Evolutionary conservation across 2,113 vertebrate species (phyloP), one percentile per base, ranked within the genome.

Genomic region (Corythoichthys haematopterus): DNA sequence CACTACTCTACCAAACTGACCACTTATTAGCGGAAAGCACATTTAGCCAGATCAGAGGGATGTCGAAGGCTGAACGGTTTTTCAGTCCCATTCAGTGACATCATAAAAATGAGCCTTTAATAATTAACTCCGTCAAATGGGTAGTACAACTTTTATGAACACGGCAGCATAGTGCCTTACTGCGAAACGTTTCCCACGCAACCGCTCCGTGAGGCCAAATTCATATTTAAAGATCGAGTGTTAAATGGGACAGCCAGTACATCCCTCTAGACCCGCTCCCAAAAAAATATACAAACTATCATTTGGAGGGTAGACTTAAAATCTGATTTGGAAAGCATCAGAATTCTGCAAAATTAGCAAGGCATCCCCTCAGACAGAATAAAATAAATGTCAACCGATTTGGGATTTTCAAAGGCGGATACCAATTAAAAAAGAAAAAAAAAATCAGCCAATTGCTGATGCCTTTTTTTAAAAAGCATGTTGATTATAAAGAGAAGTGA

Each of bases 111-210:
- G 64, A 85, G 64, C 33, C 56, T 85, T 89, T 45, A 89, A 90
- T 86, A 77, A 89, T 89, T 85, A 81, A 88, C 70, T 81, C 59
- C 51, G 74, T 83, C 77, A 88, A 90, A 88, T 86, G 85, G 84
- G 80, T 85, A 71, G 82, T 89, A 84, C 84, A 89, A 86, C 70
- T 88, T 89, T 89, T 72, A 89, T 87, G 87, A 88, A 84, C 75
- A 71, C 63, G 56, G 81, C 76, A 52, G 70, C 78, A 66, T 68
- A 74, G 74, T 80, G 82, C 87, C 78, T 80, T 79, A 7, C 74
- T 62, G 75, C 63, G 70, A 62, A 77, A 69, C 70, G 70, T 84
- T 84, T 76, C 64, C 82, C 81, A 80, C 58, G 77, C 83, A 74
- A 88, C 55, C 66, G 58, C 68, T 83, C 74, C 66, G 73, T 37